Base-by-base conservation (phyloP, 2,888 invertebrate species). In the Perdita meconis region DNA sequence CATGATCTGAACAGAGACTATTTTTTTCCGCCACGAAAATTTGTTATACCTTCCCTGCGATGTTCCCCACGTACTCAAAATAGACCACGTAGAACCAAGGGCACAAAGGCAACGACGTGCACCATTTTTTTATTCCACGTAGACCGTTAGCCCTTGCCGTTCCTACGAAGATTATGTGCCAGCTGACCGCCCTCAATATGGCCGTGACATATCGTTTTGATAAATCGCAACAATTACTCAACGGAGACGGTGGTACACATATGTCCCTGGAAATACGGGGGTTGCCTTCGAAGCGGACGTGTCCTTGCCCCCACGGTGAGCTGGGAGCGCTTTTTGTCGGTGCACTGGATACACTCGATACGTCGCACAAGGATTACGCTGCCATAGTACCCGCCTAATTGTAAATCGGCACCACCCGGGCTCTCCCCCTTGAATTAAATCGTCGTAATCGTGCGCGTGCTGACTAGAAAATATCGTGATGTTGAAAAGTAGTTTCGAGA, bases 151-250 rank as follows among this genome's bases (percentile, higher is more conserved):
- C 44, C 76, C 59, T 67, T 38, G 38, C 36, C 53, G 71, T 77
- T 73, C 73, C 81, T 77, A 75, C 80, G 70, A 81, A 83, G 80
- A 80, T 80, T 80, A 85, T 66, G 38, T 59, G 83, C 76, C 86
- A 82, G 87, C 72, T 84, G 87, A 87, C 82, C 78, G 78, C 61
- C 76, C 82, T 81, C 80, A 63, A 86, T 79, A 68, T 71, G 67
- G 63, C 61, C 59, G 69, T 69, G 83, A 80, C 86, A 81, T 89
- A 89, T 89, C 89, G 88, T 86, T 88, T 86, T 88, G 89, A 89
- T 88, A 87, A 90, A 90, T 90, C 87, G 87, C 83, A 84, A 89
- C 89, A 89, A 90, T 90, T 90, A 88, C 83, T 89, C 88, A 85
- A 82, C 81, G 22, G 57, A 57, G 53, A 66, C 44, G 40, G 64